Evolutionary conservation across 2,797 vertebrate genomes (phyloP), one percentile per base, ranked within the genome.

Genomic region (Mallotus villosus): DNA sequence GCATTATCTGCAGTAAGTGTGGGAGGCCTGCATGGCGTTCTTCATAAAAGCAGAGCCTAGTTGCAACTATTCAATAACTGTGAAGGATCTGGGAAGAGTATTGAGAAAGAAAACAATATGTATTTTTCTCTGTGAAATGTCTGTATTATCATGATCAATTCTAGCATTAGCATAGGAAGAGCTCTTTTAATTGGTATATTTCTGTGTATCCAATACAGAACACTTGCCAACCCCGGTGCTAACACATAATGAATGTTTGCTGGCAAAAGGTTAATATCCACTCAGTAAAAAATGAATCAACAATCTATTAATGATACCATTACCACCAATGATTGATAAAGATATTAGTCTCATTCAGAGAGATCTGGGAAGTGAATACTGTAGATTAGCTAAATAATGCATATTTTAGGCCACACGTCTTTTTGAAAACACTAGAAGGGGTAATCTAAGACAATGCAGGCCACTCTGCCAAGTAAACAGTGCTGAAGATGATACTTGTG

Each of bases 201-300:
- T 90, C 84, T 82, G 84, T 72, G 55, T 19, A 21, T 69, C 57
- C 22, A 19, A 46, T 70, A 90, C 83, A 83, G 86, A 85, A 78
- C 84, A 84, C 73, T 51, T 41, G 62, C 46, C 68, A 59, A 85
- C 88, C 87, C 87, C 87, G n/a, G n/a, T n/a, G 87, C 85, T 81
- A 84, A 79, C 84, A 75, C 89, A 88, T 91, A 92, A 93, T 93
- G 87, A 91, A 94, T 91, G 91, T 90, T 89, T 88, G 89, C 87
- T 86, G 89, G 90, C 88, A 84, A 93, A 93, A 93, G 92, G 92
- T 93, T 94, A 94, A 94, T 93, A 92, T 93, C 88, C 90, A 91
- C 90, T 90, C 89, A 79, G 90, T 87, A 86, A 87, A 92, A 93
- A 93, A 93, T 92, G 86, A 91, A 91, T 92, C 90, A 92, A 88